Conservation (phyloP, 2,113 vertebrate genomes). For the Stegostoma tigrinum region DNA sequence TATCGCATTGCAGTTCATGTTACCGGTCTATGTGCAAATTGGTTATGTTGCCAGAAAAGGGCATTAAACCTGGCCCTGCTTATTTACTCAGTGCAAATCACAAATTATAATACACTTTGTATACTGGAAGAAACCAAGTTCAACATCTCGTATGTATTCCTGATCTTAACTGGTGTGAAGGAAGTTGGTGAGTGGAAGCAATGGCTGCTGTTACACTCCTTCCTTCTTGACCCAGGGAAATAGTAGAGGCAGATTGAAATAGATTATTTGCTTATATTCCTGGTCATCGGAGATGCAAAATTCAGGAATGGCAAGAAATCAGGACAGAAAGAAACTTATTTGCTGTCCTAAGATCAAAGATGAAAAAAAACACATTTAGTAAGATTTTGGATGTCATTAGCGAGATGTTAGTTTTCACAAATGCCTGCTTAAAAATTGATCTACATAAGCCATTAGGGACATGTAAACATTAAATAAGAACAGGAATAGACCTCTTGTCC, state of each 20-base stretch:
- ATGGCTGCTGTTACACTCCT: background rate
- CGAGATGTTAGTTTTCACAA: background rate
- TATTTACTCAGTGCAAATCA: background rate
- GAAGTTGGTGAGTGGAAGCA: background rate
- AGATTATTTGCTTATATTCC: background rate
- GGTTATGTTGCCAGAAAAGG: background rate
- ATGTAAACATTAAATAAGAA: too few species aligned
- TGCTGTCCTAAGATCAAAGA: background rate
- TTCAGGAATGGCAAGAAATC: background rate
- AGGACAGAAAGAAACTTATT: background rate
- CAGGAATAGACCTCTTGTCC: too few species aligned
- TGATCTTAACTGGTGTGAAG: background rate
- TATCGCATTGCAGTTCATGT: background rate
- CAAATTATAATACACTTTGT: background rate
- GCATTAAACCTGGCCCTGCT: background rate
- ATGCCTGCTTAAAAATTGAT: background rate
- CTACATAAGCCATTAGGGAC: background rate
- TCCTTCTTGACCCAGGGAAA: background rate
- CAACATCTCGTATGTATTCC: background rate
- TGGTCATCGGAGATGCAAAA: background rate
- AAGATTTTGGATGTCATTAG: background rate
- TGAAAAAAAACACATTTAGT: background rate
- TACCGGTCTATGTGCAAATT: background rate
- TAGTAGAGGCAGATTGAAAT: background rate
- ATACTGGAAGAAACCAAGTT: background rate